These are phyloP conservation scores for Carapus acus DNA, from an alignment of 2,797 vertebrate species.

Conservation along the genomic window DNA sequence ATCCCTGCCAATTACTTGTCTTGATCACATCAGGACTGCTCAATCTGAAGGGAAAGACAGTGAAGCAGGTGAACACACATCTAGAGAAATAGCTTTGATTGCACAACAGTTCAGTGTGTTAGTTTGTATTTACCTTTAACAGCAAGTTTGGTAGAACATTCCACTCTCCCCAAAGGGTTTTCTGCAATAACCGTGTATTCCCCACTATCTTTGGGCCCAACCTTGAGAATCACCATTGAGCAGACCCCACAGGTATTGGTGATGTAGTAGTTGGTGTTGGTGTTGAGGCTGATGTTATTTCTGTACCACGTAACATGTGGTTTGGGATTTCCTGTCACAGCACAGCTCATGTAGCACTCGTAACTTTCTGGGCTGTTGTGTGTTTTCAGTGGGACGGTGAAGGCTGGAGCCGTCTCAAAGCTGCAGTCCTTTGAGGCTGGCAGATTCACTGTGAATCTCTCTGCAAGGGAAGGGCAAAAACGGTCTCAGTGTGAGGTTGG, in stretches of 20 bases:
- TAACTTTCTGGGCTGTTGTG: constrained; percentile 76
- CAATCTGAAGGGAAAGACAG: constrained; percentile 41
- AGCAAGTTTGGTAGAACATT: constrained; percentile 74
- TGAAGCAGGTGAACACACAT: background rate
- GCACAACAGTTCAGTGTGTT: background rate
- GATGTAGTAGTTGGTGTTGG: constrained; percentile 72
- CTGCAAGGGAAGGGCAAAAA: constrained; percentile 30
- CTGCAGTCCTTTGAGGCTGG: constrained; percentile 53
- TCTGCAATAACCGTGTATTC: constrained; percentile 77
- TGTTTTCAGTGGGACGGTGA: constrained; percentile 75
- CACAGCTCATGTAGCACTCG: constrained; percentile 85
- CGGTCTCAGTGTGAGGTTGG: background rate
- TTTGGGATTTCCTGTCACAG: constrained; percentile 75
- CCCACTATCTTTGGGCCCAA: constrained; percentile 73
- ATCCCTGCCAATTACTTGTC: constrained; percentile 4
- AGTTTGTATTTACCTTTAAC: constrained; percentile 70
- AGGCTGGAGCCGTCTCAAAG: constrained; percentile 69
- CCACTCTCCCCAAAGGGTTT: constrained; percentile 70
- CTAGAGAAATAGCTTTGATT: background rate
- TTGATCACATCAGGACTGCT: constrained; percentile 3
- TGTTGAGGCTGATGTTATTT: constrained; percentile 75
- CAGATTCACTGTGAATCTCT: constrained; percentile 52
- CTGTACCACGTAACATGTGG: constrained; percentile 83
- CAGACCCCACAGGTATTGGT: constrained; percentile 83
- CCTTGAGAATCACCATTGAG: constrained; percentile 77